Evolutionary conservation across 2,113 vertebrate genomes (phyloP).

Genomic region (Phalacrocorax pelagicus): DNA sequence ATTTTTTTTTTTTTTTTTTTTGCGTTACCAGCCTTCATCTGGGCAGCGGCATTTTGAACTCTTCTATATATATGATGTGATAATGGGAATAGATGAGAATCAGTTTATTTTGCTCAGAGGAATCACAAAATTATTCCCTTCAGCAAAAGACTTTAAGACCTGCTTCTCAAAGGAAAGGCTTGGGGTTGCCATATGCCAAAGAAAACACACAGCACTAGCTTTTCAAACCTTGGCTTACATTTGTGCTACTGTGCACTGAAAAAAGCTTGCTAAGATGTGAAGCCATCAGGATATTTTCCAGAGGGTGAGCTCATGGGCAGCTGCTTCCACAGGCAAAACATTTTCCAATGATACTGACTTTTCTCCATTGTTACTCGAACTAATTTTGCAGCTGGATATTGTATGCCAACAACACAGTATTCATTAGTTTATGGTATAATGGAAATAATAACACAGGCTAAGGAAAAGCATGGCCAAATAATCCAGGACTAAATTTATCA

Average conservation of each 20-base stretch:
- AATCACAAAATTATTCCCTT: constrained; percentile 54
- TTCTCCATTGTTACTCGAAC: constrained; percentile 37
- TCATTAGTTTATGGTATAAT: background rate
- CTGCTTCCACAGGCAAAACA: constrained; percentile 61
- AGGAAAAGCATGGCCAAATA: background rate
- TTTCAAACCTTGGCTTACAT: constrained; percentile 72
- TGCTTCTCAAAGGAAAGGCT: constrained; percentile 52
- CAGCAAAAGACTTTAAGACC: constrained; percentile 53
- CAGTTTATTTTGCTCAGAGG: constrained; percentile 20
- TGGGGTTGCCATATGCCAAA: constrained; percentile 68
- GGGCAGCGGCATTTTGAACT: background rate
- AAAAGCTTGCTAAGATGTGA: constrained; percentile 52
- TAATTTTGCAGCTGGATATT: constrained; percentile 36
- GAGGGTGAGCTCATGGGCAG: constrained; percentile 78
- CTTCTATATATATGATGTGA: background rate
- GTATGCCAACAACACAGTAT: background rate
- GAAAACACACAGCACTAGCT: constrained; percentile 71
- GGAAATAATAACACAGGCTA: background rate
- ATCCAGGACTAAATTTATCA: background rate
- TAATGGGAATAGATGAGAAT: background rate
- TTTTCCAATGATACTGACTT: constrained; percentile 70
- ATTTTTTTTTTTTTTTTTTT: background rate
- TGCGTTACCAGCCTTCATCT: background rate
- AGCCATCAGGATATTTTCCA: constrained; percentile 75
- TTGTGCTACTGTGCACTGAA: constrained; percentile 78